Percentiles rank a stretch among this genome's conserved stretches.
Conservation (phyloP, 2,888 invertebrate genomes). For the Isoperla grammatica region DNA sequence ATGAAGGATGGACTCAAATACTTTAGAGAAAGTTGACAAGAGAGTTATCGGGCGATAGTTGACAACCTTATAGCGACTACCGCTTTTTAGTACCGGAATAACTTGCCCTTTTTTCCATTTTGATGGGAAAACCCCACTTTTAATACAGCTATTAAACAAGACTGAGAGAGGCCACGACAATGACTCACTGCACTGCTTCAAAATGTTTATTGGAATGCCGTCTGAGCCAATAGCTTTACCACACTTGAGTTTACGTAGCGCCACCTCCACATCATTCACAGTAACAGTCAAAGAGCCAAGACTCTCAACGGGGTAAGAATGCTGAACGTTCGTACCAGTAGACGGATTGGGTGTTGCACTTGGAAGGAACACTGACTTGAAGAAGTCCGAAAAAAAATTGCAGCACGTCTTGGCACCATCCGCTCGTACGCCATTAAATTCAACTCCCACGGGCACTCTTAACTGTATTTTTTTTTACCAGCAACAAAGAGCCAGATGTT, state of each 20-base stretch:
- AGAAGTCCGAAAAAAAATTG: background rate
- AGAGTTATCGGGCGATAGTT: constrained; percentile 6
- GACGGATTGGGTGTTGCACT: background rate
- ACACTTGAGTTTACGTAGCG: background rate
- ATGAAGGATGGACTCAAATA: background rate
- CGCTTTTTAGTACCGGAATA: constrained; percentile 4
- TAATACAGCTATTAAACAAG: background rate
- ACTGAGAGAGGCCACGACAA: background rate
- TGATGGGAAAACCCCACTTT: background rate
- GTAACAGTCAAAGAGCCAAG: background rate
- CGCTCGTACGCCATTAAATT: background rate
- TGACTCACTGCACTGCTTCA: background rate
- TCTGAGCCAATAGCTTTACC: constrained; percentile 5
- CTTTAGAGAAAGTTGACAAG: background rate
- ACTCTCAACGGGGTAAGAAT: background rate
- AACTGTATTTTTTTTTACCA: background rate
- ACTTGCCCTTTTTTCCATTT: background rate
- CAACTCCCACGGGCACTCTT: background rate
- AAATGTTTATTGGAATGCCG: constrained; percentile 5
- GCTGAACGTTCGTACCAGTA: background rate
- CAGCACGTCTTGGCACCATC: background rate
- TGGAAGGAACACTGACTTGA: background rate
- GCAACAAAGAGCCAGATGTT: background rate
- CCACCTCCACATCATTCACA: background rate
- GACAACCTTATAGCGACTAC: background rate